Conservation (phyloP, 1,140 invertebrate genomes). For the Drosophila hydei region DNA sequence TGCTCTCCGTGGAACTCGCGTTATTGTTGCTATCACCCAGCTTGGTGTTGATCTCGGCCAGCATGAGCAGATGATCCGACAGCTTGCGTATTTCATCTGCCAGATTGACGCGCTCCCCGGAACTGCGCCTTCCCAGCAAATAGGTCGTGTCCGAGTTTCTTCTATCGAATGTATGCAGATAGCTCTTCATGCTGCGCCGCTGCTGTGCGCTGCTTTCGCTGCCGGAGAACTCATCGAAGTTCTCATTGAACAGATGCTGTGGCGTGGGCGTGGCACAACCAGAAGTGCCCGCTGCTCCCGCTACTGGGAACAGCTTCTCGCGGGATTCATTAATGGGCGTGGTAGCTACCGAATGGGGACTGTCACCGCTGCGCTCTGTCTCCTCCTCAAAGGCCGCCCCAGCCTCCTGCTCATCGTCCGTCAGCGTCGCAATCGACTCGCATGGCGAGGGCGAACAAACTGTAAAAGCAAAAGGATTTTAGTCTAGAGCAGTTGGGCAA, state of each 20-base stretch:
- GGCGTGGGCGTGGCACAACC: constrained; percentile 67
- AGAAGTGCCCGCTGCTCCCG: constrained; percentile 16
- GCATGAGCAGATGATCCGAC: constrained; percentile 89
- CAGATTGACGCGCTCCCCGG: constrained; percentile 86
- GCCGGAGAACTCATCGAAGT: constrained; percentile 76
- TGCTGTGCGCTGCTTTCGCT: constrained; percentile 61
- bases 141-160: constrained; percentile 90
- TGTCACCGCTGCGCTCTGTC: constrained; percentile 51
- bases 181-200: constrained; percentile 82
- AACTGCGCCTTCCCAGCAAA: constrained; percentile 83
- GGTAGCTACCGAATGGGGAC: constrained; percentile 65
- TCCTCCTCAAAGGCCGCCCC: constrained; percentile 44
- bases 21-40: constrained; percentile 85
- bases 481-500: not conserved
- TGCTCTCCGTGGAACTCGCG: constrained; percentile 23
- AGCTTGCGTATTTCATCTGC: constrained; percentile 92
- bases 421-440: constrained; percentile 88
- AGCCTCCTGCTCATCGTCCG: constrained; percentile 84
- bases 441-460: constrained; percentile 90
- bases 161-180: constrained; percentile 86
- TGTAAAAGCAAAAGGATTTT: constrained; percentile 73
- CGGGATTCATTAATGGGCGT: constrained; percentile 80
- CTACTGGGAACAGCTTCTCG: constrained; percentile 70
- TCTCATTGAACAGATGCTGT: constrained; percentile 74
- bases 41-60: constrained; percentile 88